Evolutionary conservation across 2,888 invertebrate genomes (phyloP).

Genomic region (Eupsilia transversa): DNA sequence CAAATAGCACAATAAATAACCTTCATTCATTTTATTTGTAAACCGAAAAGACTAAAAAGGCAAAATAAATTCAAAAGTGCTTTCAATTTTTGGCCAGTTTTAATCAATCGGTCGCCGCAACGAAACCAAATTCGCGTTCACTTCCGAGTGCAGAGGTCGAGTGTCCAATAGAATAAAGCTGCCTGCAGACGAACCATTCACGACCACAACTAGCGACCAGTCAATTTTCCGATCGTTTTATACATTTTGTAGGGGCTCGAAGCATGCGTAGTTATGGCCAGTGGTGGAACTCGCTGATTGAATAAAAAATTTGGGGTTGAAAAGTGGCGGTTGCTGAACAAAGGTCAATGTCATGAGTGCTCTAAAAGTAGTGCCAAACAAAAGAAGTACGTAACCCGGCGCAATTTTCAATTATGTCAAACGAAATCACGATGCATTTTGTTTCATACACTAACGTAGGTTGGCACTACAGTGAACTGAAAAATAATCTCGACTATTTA

Average conservation of each 20-base stretch:
- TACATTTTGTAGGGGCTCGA: not conserved
- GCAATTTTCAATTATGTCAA: not conserved
- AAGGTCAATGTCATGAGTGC: not conserved
- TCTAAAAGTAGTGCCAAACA: not conserved
- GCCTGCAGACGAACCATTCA: not conserved
- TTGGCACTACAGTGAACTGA: not conserved
- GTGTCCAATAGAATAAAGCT: constrained; percentile 1
- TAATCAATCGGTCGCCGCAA: constrained; percentile 47
- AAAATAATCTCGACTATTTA: not conserved
- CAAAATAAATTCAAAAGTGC: constrained; percentile 28
- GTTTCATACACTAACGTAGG: not conserved
- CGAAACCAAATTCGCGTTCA: constrained; percentile 24
- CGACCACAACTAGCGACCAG: not conserved
- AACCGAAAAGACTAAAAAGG: not conserved
- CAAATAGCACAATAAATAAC: constrained; percentile 6
- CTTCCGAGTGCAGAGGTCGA: constrained; percentile 6
- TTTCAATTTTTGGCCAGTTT: constrained; percentile 30
- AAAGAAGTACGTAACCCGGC: not conserved
- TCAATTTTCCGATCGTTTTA: not conserved
- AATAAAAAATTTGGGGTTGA: not conserved
- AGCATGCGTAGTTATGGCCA: not conserved
- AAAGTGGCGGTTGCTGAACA: not conserved
- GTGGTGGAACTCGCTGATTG: not conserved
- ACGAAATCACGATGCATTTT: not conserved
- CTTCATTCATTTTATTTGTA: constrained; percentile 17